Evolutionary conservation across 1,140 invertebrate species (phyloP), one percentile per base, ranked within the genome.

Genomic region (Drosophila persimilis): DNA sequence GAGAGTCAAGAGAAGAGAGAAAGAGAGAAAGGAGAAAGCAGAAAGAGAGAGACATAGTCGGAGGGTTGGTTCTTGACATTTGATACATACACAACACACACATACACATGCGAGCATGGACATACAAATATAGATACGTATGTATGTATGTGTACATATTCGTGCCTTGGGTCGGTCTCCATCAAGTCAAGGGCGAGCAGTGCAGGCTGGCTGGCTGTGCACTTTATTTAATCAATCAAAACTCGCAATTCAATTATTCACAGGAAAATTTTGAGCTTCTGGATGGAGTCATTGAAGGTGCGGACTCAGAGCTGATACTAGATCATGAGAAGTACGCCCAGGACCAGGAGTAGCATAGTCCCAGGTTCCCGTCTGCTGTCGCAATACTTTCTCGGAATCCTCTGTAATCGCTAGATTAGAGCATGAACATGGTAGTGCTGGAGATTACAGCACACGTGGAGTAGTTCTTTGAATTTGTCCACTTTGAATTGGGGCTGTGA

Each of bases 151-250:
- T 43, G 9, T 29, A 46, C 11, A 17, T 9, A 22, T 29, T 22
- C 13, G 24, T 3, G 5, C 44, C 6, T 5, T 20, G 20, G 15
- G 22, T 15, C 15, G 20, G 20, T 15, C 62, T 77, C 50, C 50
- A 88, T 85, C 73, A 89, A 86, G 35, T 13, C 35, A 39, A 39
- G 11, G 35, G 35, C 11, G 13, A 57, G 83, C 78, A 5, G 24
- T 26, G 24, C 24, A 5, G 24, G 24, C 24, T 24, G 2, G 24
- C 3, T 26, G 24, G 24, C 3, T 76, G 62, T 83, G 76, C 84
- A 83, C 84, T 88, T 89, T 88, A 88, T 88, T 88, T 83, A 89
- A 89, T 88, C 83, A 88, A 88, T 89, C 84, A 83, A 88, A 88
- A 83, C 65, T 86, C 78, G 47, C 45, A 29, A 43, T 45, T 57